Evolutionary conservation across 2,797 vertebrate genomes (phyloP).

Genomic region (Alauda arvensis): DNA sequence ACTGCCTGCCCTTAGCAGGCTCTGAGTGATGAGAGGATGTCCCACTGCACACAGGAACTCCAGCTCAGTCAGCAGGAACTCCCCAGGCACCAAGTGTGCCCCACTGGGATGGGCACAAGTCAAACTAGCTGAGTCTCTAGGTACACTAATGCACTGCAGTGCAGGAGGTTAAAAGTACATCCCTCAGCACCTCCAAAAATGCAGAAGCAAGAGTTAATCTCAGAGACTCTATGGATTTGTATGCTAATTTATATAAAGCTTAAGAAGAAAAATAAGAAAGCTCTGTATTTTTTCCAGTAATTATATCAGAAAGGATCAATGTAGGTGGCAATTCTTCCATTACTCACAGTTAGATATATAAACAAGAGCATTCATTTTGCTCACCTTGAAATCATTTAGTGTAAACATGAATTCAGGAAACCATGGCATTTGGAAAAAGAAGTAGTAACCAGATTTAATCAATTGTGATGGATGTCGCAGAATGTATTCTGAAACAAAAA

Average conservation of each 20-base stretch:
- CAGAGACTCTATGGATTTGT: not conserved
- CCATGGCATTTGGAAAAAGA: conserved; percentile 97
- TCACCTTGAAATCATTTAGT: conserved; percentile 98
- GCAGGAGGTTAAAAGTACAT: not conserved
- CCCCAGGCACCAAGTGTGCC: not conserved
- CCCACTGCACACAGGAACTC: not conserved
- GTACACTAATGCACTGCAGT: not conserved
- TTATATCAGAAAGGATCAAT: not conserved
- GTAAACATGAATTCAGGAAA: conserved; percentile 97
- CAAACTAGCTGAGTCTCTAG: not conserved
- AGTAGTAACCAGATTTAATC: conserved; percentile 95
- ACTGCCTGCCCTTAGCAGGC: not conserved
- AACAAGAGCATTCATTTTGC: conserved; percentile 57
- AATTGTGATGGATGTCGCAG: conserved; percentile 92
- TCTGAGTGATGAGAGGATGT: not conserved
- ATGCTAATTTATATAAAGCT: not conserved
- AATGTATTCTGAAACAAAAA: conserved; percentile 90
- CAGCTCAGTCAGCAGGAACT: not conserved
- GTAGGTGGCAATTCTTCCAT: conserved; percentile 13
- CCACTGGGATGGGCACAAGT: not conserved
- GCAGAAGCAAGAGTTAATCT: not conserved
- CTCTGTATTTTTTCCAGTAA: not conserved
- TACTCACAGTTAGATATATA: conserved; percentile 39
- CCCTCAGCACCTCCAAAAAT: not conserved
- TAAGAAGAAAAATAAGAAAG: not conserved